Base-by-base conservation (phyloP, 2,113 vertebrate species). In the Oreochromis niloticus region DNA sequence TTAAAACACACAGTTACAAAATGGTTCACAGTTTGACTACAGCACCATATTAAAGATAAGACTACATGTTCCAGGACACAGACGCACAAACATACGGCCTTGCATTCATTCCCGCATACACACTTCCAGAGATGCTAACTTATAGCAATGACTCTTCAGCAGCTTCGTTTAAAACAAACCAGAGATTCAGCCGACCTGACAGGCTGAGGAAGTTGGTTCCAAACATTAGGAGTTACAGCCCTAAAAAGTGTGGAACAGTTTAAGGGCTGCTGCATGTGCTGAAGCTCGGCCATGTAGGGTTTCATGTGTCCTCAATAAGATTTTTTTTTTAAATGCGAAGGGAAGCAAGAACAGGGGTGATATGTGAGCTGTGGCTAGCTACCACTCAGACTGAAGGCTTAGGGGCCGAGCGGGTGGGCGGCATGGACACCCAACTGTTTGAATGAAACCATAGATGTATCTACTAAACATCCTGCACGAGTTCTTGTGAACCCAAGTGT, bases 281-380 rank as follows among this genome's bases (percentile, higher is more conserved):
- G 61, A 5, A 68, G 19, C 19, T 39, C 22, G 61, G 34, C 61
- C 19, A 0, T 39, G 34, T 68, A 68, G 61, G 11, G 34, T 39
- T 68, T 68, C 34, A 39, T 39, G 19, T 68, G 34, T 68, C 13
- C 34, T 68, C 61, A 68, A 39, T 66, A 3, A 4, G 39, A 0
- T 39, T n/a, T 4, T 7, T 0, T 61, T 16, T 32, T 5, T 2
- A 4, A 34, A 66, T 66, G 34, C 2, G 0, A 41, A 41, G 0
- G 63, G 61, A 22, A 22, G 22, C 22, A 22, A 22, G 22, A 22
- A 22, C 22, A 22, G 22, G 22, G 22, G 22, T 22, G 22, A 22
- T 22, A 22, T 22, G 22, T 22, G 22, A 22, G 22, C 22, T 22
- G 22, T 22, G 22, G 22, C 22, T 22, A 22, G 22, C 22, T 22